Conservation (phyloP, 2,888 invertebrate genomes). For the Kryphioiulus occultus region DNA sequence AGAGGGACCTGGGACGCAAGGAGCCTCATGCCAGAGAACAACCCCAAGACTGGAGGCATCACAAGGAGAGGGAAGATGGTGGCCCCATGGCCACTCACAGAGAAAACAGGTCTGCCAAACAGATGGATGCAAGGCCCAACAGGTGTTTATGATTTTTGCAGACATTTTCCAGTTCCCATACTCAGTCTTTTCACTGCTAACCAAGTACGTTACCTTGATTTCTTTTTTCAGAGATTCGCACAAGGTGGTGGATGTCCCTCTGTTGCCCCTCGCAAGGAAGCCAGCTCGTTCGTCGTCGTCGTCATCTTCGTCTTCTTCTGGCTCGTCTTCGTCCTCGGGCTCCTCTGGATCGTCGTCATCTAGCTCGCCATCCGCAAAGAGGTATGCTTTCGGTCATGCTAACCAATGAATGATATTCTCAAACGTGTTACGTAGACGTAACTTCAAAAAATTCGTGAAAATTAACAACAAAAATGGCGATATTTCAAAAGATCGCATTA, state of each 20-base stretch:
- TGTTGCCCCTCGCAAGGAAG: not conserved
- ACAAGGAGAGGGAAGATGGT: not conserved
- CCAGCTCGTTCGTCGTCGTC: conserved; percentile 43
- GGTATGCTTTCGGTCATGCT: not conserved
- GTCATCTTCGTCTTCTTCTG: not conserved
- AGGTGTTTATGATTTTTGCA: not conserved
- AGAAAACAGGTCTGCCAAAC: not conserved
- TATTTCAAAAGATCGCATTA: too few species aligned
- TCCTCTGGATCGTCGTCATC: conserved; percentile 41
- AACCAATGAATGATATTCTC: too few species aligned
- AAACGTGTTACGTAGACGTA: too few species aligned
- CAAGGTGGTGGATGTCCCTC: not conserved
- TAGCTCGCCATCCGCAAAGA: not conserved
- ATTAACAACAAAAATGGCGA: too few species aligned
- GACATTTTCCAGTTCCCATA: too few species aligned
- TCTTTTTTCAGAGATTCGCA: not conserved
- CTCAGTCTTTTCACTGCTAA: not conserved
- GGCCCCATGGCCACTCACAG: not conserved
- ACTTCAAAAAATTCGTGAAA: too few species aligned
- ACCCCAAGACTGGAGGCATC: not conserved
- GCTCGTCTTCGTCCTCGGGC: not conserved
- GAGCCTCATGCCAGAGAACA: not conserved
- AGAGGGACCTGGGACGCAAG: not conserved
- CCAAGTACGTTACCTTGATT: not conserved
- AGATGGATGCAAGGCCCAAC: not conserved